Conservation (phyloP, 2,797 vertebrate species). For the Alosa sapidissima region DNA sequence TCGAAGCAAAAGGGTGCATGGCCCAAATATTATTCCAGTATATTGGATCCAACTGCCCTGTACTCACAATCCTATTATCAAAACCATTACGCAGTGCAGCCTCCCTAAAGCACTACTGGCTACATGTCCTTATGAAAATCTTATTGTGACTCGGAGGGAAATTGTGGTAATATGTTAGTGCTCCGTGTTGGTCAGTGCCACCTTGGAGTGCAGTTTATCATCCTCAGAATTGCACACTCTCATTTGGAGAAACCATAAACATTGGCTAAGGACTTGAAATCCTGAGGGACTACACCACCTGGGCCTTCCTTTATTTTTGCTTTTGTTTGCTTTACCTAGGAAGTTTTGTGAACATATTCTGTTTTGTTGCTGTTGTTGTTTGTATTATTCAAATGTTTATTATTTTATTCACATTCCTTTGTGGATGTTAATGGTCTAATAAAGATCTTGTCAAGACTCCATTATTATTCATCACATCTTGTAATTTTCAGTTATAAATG, state of each 20-base stretch:
- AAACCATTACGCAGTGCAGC: slow-evolving; percentile 31
- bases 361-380: neutral
- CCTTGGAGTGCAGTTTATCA: slow-evolving; percentile 8
- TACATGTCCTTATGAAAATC: slow-evolving; percentile 48
- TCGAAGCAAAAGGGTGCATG: slow-evolving; percentile 6
- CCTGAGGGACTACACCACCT: neutral
- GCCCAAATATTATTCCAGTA: slow-evolving; percentile 19
- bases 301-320: neutral
- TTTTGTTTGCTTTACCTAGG: neutral
- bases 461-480: neutral
- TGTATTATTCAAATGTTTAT: neutral
- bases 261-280: neutral
- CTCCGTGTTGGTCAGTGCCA: neutral
- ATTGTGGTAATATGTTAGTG: slow-evolving; percentile 36
- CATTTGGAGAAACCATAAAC: neutral
- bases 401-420: neutral
- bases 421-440: neutral
- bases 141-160: slow-evolving; percentile 44
- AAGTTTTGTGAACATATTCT: neutral
- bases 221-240: neutral
- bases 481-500: neutral
- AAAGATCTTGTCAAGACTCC: neutral
- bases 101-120: slow-evolving; percentile 34
- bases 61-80: slow-evolving; percentile 22
- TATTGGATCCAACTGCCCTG: slow-evolving; percentile 25